A percentile compares a stretch with the other conserved stretches of the same genome.
phyloP scores from a whole-genome alignment of 2,113 vertebrate species.

The Halcyon malimbica region DNA sequence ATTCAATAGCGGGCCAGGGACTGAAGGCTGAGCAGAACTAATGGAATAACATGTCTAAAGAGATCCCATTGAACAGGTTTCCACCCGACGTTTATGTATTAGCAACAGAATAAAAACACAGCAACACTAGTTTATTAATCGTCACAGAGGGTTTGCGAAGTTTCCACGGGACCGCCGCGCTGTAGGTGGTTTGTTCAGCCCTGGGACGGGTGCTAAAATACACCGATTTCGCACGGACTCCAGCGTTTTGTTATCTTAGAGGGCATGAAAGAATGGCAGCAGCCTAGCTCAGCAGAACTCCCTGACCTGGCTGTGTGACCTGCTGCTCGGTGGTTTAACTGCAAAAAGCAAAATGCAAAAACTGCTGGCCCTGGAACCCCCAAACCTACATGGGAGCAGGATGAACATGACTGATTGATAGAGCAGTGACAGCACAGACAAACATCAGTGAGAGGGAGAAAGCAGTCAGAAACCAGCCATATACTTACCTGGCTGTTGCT shows the following conservation, averaged over 20 bases:
- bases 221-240: neutral
- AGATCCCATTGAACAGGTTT: neutral
- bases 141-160: neutral
- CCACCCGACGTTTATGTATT: neutral
- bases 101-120: neutral
- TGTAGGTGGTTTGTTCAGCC: neutral
- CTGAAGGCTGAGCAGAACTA: conserved; percentile 1
- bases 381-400: conserved; percentile 52
- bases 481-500: conserved; percentile 69
- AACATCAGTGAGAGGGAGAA: conserved; percentile 60
- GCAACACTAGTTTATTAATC: neutral
- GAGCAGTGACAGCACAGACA: conserved; percentile 70
- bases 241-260: neutral
- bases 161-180: neutral
- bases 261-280: neutral
- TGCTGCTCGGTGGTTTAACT: conserved; percentile 32
- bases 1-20: conserved; percentile 9
- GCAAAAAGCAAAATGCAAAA: conserved; percentile 64
- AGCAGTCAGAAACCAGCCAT: conserved; percentile 58
- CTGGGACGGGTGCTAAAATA: neutral
- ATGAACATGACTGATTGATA: conserved; percentile 62
- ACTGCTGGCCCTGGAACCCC: conserved; percentile 49
- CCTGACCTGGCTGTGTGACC: neutral
- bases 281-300: conserved; percentile 1
- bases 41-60: neutral